phyloP scores from a whole-genome alignment of 2,113 vertebrate genomes.

The Plecturocebus donacophilus region DNA sequence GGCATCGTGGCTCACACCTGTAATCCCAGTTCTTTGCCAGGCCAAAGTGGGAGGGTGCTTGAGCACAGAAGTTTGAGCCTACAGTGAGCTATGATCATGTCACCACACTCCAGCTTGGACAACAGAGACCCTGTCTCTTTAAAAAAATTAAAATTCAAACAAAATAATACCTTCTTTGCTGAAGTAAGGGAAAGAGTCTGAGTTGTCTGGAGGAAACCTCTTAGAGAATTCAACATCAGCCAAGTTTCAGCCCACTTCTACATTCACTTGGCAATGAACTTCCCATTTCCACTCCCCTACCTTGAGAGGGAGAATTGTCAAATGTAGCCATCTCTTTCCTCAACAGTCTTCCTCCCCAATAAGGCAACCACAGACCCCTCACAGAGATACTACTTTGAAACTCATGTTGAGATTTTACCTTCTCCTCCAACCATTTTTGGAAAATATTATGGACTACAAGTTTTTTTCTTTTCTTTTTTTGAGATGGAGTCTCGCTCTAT shows the following conservation, averaged over 20 bases:
- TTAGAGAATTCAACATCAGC: constrained; percentile 59
- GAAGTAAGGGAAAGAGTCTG: constrained; percentile 82
- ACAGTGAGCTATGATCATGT: too few species aligned
- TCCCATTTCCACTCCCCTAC: fast-evolving
- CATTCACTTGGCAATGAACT: constrained; percentile 24
- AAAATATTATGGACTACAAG: constrained; percentile 39
- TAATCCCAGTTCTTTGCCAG: too few species aligned
- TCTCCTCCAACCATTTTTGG: constrained; percentile 47
- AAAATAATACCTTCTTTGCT: constrained; percentile 62
- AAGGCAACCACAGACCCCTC: background rate
- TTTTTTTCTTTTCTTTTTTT: background rate
- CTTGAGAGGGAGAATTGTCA: background rate
- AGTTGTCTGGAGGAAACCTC: constrained; percentile 70
- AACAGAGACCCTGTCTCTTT: too few species aligned
- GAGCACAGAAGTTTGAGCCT: too few species aligned
- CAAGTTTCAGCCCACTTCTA: constrained; percentile 65
- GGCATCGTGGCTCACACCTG: too few species aligned
- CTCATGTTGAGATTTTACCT: constrained; percentile 50
- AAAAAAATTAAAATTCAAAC: too few species aligned
- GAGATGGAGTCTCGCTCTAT: too few species aligned
- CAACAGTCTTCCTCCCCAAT: background rate
- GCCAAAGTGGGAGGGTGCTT: too few species aligned
- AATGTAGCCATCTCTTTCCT: background rate
- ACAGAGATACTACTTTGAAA: constrained; percentile 45
- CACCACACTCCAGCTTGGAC: too few species aligned